phyloP scores from a whole-genome alignment of 2,888 invertebrate species.

The Acronicta aceris region DNA sequence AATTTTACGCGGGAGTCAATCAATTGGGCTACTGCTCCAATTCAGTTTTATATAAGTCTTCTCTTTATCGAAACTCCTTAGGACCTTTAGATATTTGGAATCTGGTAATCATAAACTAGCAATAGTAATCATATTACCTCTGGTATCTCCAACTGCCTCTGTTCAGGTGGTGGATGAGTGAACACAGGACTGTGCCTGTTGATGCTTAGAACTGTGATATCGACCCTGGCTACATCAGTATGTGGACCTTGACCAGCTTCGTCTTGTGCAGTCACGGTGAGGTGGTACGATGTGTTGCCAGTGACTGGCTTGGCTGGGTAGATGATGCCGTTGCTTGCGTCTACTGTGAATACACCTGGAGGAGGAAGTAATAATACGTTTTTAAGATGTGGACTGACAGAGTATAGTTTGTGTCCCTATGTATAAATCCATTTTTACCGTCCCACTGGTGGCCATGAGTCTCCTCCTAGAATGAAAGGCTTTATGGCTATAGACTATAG shows the following conservation, averaged over 20 bases:
- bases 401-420: too few relatives aligned
- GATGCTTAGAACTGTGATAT: slow-evolving; percentile 93
- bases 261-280: slow-evolving; percentile 94
- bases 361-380: slow-evolving; percentile 13
- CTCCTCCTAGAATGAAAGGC: too few relatives aligned
- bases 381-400: too few relatives aligned
- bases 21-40: too few relatives aligned
- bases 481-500: too few relatives aligned
- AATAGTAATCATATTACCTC: slow-evolving; percentile 88
- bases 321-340: slow-evolving; percentile 94
- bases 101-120: neutral
- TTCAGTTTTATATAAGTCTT: too few relatives aligned
- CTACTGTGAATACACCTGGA: slow-evolving; percentile 93
- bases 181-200: slow-evolving; percentile 95
- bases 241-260: slow-evolving; percentile 90
- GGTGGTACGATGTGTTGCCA: slow-evolving; percentile 87
- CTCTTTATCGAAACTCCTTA: too few relatives aligned
- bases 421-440: too few relatives aligned
- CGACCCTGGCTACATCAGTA: slow-evolving; percentile 92
- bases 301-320: slow-evolving; percentile 93
- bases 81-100: neutral
- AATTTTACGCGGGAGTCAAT: too few relatives aligned
- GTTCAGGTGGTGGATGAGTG: slow-evolving; percentile 92
- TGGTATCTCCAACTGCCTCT: slow-evolving; percentile 93
- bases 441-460: too few relatives aligned